Percentiles rank a stretch among this genome's conserved stretches.
These are phyloP conservation scores for Rostratula benghalensis DNA, from an alignment of 2,113 vertebrate species.

Conservation along the genomic window DNA sequence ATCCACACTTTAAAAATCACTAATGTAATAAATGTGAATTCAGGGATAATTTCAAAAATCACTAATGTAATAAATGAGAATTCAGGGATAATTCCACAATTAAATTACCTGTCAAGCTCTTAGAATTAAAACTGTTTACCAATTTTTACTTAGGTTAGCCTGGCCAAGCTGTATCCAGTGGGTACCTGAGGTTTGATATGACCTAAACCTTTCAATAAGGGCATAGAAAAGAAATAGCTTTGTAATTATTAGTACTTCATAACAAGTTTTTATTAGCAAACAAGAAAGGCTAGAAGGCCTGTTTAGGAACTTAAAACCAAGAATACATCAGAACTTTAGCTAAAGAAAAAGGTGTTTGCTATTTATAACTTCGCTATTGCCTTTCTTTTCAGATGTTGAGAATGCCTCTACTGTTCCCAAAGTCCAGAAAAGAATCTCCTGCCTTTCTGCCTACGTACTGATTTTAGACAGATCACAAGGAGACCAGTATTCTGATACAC, in stretches of 20 bases:
- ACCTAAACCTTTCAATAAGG: background rate
- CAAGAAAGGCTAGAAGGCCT: background rate
- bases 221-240: background rate
- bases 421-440: background rate
- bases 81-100: no score
- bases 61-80: no score
- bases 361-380: background rate
- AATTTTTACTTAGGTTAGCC: background rate
- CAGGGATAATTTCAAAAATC: no score
- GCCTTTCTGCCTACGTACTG: background rate
- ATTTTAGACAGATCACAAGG: background rate
- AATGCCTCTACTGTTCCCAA: background rate
- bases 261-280: background rate
- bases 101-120: background rate
- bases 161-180: background rate
- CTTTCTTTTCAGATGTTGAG: background rate
- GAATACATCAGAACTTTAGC: background rate
- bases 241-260: background rate
- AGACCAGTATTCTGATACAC: slow-evolving; percentile 21
- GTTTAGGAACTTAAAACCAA: background rate
- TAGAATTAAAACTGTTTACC: background rate
- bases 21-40: no score
- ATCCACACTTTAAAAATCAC: background rate
- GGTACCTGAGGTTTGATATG: background rate
- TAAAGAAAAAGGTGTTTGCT: background rate